Conservation (phyloP, 2,113 vertebrate species). For the Eonycteris spelaea region DNA sequence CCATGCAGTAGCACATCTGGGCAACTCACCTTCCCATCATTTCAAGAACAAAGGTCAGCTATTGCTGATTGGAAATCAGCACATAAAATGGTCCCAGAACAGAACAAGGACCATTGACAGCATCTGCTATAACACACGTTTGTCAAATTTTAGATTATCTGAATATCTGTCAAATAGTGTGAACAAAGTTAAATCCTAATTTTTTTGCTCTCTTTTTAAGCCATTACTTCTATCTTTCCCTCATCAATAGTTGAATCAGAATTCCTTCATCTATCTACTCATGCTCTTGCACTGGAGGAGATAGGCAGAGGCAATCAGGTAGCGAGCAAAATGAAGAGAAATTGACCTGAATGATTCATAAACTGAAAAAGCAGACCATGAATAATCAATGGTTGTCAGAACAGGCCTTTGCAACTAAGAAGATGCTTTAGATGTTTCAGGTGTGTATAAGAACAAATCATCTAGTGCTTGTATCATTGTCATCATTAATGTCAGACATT, state of each 20-base stretch:
- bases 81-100: not conserved
- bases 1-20: not conserved
- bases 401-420: not conserved
- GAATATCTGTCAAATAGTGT: not conserved
- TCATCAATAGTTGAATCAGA: not conserved
- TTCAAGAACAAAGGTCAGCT: not conserved
- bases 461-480: not conserved
- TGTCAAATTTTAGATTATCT: not conserved
- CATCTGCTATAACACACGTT: rapidly evolving
- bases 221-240: not conserved
- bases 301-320: not conserved
- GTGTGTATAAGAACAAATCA: not conserved
- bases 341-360: slow-evolving; percentile 31
- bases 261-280: not conserved
- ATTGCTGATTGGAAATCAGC: not conserved
- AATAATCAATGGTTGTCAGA: not conserved
- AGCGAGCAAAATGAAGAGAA: not conserved
- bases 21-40: not conserved
- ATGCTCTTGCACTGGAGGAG: not conserved
- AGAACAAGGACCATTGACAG: not conserved
- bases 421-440: not conserved
- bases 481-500: not conserved
- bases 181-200: not conserved
- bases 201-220: not conserved
- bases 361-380: not conserved